Evolutionary conservation across 2,113 vertebrate species (phyloP).

Genomic region (Pongo pygmaeus): DNA sequence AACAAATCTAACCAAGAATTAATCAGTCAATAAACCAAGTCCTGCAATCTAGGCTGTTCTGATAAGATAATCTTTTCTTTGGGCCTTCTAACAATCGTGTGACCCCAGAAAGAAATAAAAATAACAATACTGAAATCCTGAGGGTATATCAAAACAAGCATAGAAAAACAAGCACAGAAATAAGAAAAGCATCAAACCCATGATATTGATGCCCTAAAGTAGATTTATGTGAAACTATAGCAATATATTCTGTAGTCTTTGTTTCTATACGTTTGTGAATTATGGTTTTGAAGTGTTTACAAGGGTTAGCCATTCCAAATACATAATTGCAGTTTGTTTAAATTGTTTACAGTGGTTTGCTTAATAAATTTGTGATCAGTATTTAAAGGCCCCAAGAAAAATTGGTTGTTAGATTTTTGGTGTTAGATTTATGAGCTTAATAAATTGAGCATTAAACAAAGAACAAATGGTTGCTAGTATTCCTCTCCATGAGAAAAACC

Average conservation of each 20-base stretch:
- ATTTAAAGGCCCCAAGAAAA: constrained; percentile 34
- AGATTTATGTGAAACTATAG: neutral
- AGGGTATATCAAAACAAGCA: neutral
- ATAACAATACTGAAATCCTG: neutral
- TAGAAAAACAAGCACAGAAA: constrained; percentile 30
- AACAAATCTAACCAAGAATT: constrained; percentile 44
- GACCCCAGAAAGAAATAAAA: constrained; percentile 31
- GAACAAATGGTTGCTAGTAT: neutral
- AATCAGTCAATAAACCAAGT: constrained; percentile 1
- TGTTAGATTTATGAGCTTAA: constrained; percentile 42
- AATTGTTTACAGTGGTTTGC: neutral
- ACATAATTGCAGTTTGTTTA: neutral
- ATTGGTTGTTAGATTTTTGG: neutral
- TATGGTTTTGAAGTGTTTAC: constrained; percentile 25
- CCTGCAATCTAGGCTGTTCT: neutral
- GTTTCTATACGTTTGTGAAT: constrained; percentile 17
- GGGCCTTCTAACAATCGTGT: constrained; percentile 20
- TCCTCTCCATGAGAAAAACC: neutral
- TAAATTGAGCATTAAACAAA: constrained; percentile 53
- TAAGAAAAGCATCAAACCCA: neutral
- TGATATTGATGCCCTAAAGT: neutral
- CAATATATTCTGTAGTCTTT: neutral
- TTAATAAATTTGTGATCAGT: constrained; percentile 49
- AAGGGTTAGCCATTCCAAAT: neutral
- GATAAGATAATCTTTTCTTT: constrained; percentile 60